These are phyloP conservation scores for Matsumurasca onukii DNA, from an alignment of 1,140 invertebrate species.

Conservation along the genomic window DNA sequence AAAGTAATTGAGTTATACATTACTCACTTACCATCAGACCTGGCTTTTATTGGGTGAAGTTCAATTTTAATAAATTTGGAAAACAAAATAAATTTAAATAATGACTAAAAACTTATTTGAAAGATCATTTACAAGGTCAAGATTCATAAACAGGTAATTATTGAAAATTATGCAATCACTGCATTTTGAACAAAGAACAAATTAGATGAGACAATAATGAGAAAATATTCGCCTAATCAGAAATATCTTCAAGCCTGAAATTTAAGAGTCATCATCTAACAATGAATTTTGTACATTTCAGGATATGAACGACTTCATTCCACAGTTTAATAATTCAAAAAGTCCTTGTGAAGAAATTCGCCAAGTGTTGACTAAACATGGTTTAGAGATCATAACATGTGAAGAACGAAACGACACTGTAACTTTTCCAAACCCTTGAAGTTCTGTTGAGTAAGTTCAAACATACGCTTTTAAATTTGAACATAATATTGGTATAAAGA, in stretches of 20 bases:
- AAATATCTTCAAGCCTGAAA: too few species aligned
- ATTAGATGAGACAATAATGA: too few species aligned
- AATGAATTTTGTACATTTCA: too few species aligned
- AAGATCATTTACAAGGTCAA: neutral
- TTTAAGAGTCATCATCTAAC: too few species aligned
- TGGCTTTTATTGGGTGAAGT: neutral
- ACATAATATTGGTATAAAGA: slow-evolving; percentile 34
- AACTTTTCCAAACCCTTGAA: slow-evolving; percentile 9
- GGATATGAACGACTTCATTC: slow-evolving; percentile 63
- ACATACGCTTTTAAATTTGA: slow-evolving; percentile 36
- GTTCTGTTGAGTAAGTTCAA: slow-evolving; percentile 15
- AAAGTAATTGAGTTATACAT: neutral
- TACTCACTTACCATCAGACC: neutral
- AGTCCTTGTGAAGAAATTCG: slow-evolving; percentile 63
- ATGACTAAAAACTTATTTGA: neutral
- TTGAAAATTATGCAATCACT: neutral
- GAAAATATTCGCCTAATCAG: too few species aligned
- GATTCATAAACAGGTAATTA: neutral
- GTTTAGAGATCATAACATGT: slow-evolving; percentile 58
- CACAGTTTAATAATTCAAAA: slow-evolving; percentile 61
- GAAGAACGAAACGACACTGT: neutral
- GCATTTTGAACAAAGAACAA: too few species aligned
- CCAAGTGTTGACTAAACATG: slow-evolving; percentile 60
- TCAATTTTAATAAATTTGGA: neutral
- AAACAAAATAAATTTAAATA: neutral